Conservation (phyloP, 2,888 invertebrate genomes). For the Diarsia rubi region DNA sequence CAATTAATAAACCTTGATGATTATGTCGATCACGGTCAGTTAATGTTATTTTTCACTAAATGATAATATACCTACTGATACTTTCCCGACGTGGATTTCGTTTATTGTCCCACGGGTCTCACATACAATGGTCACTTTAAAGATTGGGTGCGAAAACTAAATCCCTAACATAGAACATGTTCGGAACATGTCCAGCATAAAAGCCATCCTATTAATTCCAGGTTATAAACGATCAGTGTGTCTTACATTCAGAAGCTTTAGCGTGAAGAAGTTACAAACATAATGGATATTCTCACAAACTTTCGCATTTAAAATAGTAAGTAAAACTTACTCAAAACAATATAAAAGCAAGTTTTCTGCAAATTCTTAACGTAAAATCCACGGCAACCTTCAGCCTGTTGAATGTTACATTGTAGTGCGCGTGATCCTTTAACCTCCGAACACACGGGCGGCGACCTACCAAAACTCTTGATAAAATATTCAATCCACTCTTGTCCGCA, state of each 20-base stretch:
- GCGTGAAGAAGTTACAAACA: not conserved
- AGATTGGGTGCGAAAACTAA: no score
- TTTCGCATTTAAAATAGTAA: not conserved
- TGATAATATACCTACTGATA: no score
- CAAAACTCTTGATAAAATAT: slow-evolving; percentile 52
- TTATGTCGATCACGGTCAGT: not conserved
- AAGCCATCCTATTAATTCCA: not conserved
- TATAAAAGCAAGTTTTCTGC: not conserved
- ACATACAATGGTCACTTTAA: no score
- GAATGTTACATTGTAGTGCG: slow-evolving; percentile 9
- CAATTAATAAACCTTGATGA: not conserved
- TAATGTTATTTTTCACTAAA: not conserved
- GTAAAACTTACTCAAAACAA: not conserved
- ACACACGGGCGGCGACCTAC: not conserved
- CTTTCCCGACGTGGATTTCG: not conserved
- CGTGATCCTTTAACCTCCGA: not conserved
- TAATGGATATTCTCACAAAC: not conserved
- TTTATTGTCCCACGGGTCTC: not conserved
- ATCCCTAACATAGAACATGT: no score
- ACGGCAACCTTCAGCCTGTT: not conserved
- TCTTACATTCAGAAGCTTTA: not conserved
- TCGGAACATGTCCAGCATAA: no score
- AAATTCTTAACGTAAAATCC: not conserved
- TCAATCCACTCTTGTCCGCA: slow-evolving; percentile 40
- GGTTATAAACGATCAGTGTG: not conserved